Evolutionary conservation across 2,113 vertebrate genomes (phyloP).

Genomic region (Passer domesticus): DNA sequence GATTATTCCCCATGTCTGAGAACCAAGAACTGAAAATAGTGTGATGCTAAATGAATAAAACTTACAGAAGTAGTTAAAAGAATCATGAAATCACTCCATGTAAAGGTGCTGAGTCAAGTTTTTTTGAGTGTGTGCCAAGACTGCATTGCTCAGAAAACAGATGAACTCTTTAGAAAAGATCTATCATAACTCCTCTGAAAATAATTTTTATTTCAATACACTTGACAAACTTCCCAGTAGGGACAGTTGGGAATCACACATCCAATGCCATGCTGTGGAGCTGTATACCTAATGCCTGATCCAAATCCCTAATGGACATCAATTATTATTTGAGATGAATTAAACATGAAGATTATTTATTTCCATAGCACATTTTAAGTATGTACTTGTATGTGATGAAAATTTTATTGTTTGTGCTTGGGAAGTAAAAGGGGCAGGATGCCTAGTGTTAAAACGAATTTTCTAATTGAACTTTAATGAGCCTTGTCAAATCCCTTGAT

Average conservation of each 20-base stretch:
- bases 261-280: not conserved
- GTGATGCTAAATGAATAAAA: not conserved
- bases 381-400: not conserved
- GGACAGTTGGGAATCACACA: not conserved
- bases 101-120: not conserved
- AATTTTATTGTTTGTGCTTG: not conserved
- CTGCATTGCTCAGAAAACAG: not conserved
- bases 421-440: not conserved
- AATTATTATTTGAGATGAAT: not conserved
- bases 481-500: not conserved
- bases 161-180: not conserved
- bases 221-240: not conserved
- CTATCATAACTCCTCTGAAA: not conserved
- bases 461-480: slow-evolving; percentile 18
- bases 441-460: not conserved
- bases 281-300: not conserved
- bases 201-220: not conserved
- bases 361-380: not conserved
- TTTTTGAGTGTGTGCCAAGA: not conserved
- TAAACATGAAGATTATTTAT: slow-evolving; percentile 9
- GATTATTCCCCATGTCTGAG: not conserved
- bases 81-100: not conserved
- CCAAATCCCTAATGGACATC: not conserved
- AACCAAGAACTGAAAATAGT: not conserved
- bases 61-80: not conserved